Evolutionary conservation across 2,888 invertebrate genomes (phyloP).

Genomic region (Pimpla rufipes): DNA sequence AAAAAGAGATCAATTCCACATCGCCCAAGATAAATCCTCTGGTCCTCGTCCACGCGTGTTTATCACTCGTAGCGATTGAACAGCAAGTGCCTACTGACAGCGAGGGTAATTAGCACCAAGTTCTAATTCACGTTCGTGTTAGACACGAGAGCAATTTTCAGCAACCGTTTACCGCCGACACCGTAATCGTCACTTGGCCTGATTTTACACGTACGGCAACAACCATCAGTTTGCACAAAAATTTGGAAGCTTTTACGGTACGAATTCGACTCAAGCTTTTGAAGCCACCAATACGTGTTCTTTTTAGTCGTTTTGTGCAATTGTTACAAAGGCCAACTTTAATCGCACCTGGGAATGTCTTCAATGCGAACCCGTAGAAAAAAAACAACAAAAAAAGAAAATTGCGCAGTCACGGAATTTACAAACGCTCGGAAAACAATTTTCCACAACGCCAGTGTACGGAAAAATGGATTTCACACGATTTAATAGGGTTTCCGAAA

Average conservation of each 20-base stretch:
- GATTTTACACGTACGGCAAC: conserved; percentile 70
- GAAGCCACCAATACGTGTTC: neutral
- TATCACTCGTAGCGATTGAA: conserved; percentile 63
- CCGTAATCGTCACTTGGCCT: conserved; percentile 75
- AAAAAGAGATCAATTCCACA: neutral
- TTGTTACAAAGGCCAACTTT: neutral
- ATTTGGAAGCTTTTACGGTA: conserved; percentile 46
- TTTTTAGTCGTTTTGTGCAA: neutral
- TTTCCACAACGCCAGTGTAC: too few relatives aligned
- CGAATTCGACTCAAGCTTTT: neutral
- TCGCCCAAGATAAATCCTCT: neutral
- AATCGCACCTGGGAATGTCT: neutral
- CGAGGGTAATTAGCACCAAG: conserved; percentile 72
- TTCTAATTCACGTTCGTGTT: conserved; percentile 74
- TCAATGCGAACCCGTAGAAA: neutral
- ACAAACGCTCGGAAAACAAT: too few relatives aligned
- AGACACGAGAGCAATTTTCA: conserved; percentile 39
- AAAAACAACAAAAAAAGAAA: too few relatives aligned
- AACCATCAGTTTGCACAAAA: conserved; percentile 79
- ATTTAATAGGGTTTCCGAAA: too few relatives aligned
- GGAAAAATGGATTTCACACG: too few relatives aligned
- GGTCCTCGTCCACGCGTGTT: conserved; percentile 48
- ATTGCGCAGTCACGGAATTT: too few relatives aligned
- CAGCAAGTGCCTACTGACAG: conserved; percentile 57
- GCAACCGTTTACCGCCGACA: conserved; percentile 66